phyloP scores from a whole-genome alignment of 1,140 invertebrate species.

The Carposina sasakii region DNA sequence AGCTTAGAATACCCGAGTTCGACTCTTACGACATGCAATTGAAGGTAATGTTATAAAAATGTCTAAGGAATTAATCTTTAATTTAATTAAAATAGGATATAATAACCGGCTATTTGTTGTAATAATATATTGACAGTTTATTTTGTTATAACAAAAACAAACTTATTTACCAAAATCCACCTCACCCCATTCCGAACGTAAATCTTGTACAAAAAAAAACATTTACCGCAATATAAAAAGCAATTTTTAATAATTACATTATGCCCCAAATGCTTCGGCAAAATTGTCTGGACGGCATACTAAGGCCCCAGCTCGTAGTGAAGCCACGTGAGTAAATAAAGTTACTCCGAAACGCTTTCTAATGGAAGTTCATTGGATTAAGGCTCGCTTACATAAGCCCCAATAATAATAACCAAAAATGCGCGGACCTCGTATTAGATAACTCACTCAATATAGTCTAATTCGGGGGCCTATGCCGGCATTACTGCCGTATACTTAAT shows the following conservation, averaged over 20 bases:
- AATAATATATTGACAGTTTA: too few relatives aligned
- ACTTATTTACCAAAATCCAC: background rate
- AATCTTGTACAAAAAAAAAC: constrained; percentile 21
- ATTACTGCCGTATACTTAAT: too few relatives aligned
- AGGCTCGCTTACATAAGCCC: constrained; percentile 47
- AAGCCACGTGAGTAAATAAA: constrained; percentile 61
- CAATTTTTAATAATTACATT: constrained; percentile 71
- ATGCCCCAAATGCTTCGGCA: constrained; percentile 43
- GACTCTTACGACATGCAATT: too few relatives aligned
- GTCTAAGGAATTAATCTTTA: too few relatives aligned
- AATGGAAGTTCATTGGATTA: constrained; percentile 71
- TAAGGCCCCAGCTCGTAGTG: constrained; percentile 48
- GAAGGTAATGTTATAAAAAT: too few relatives aligned
- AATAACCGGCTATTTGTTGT: too few relatives aligned
- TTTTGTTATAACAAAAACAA: too few relatives aligned
- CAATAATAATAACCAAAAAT: constrained; percentile 71
- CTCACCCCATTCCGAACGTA: too few relatives aligned
- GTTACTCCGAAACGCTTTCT: constrained; percentile 49
- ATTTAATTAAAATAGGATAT: too few relatives aligned
- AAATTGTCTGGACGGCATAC: constrained; percentile 44
- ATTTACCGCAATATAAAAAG: constrained; percentile 48
- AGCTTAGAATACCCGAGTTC: too few relatives aligned
- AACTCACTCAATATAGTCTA: constrained; percentile 68
- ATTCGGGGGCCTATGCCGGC: constrained; percentile 49
- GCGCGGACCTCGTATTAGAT: constrained; percentile 60